Evolutionary conservation across 2,888 invertebrate species (phyloP).

Genomic region (Listrodromus nycthemerus): DNA sequence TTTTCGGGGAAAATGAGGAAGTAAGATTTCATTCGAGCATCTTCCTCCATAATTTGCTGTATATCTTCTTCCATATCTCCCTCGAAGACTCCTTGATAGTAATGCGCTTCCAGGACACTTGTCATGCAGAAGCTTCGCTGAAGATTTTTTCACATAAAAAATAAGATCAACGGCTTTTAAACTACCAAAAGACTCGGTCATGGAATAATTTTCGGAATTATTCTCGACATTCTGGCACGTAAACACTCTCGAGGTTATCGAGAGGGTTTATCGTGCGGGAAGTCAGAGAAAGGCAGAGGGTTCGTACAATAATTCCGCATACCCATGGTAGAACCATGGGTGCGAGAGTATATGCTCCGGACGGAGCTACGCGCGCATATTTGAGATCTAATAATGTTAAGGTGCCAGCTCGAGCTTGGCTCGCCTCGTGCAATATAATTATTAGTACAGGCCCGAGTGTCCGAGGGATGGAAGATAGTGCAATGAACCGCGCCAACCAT

Average conservation of each 20-base stretch:
- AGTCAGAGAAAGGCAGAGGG: conserved; percentile 5
- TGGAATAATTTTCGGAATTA: conserved; percentile 41
- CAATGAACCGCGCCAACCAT: neutral
- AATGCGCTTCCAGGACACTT: neutral
- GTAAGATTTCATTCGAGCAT: too few species aligned
- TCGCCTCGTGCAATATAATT: conserved; percentile 51
- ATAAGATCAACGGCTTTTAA: neutral
- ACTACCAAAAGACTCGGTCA: conserved; percentile 3
- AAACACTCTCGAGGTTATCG: conserved; percentile 47
- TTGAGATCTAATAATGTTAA: conserved; percentile 60
- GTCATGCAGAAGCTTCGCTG: neutral
- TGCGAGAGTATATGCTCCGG: conserved; percentile 16
- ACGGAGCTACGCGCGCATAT: conserved; percentile 22
- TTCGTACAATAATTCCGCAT: conserved; percentile 60
- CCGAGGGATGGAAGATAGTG: conserved; percentile 22
- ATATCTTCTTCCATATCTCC: neutral
- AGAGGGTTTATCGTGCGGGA: conserved; percentile 30
- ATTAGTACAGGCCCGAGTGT: conserved; percentile 29
- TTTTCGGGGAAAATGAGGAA: too few species aligned
- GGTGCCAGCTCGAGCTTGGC: conserved; percentile 3
- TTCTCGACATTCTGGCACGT: conserved; percentile 58
- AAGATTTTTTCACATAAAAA: neutral
- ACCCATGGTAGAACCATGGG: conserved; percentile 37
- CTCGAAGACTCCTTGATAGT: neutral
- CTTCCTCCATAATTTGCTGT: neutral